phyloP scores from a whole-genome alignment of 1,140 invertebrate species.

The Drosophila gunungcola region DNA sequence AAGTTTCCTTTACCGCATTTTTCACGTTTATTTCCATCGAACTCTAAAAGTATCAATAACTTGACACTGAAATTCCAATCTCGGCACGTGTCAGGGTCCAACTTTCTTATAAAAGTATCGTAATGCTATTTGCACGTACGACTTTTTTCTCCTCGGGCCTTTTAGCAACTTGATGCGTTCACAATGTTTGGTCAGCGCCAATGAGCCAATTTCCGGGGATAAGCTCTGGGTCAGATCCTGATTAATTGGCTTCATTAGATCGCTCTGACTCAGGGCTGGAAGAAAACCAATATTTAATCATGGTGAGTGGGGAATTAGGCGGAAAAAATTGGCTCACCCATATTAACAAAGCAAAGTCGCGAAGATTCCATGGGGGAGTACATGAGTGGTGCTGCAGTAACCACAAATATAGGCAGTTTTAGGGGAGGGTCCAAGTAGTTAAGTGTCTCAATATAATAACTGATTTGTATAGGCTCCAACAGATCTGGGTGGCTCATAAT shows the following conservation, averaged over 20 bases:
- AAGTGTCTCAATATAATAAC: conserved; percentile 54
- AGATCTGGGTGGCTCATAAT: conserved; percentile 37
- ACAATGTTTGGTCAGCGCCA: conserved; percentile 23
- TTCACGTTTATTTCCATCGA: conserved; percentile 1
- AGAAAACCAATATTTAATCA: neutral
- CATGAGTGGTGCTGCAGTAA: conserved; percentile 54
- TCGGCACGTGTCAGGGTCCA: conserved; percentile 32
- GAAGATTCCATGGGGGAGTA: conserved; percentile 1
- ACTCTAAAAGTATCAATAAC: neutral
- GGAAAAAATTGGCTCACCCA: conserved; percentile 30
- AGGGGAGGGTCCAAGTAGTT: conserved; percentile 14
- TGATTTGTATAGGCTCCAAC: conserved; percentile 35
- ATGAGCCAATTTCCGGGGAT: conserved; percentile 36
- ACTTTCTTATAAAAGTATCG: conserved; percentile 47
- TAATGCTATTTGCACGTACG: conserved; percentile 54
- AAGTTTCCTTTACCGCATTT: neutral
- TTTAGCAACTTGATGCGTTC: conserved; percentile 54
- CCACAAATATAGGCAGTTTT: conserved; percentile 51
- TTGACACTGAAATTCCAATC: conserved; percentile 17
- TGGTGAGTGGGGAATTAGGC: neutral
- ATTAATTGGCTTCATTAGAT: conserved; percentile 39
- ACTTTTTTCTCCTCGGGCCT: conserved; percentile 50
- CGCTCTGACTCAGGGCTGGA: conserved; percentile 47
- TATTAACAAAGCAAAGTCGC: conserved; percentile 45
- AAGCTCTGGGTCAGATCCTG: conserved; percentile 47